Evolutionary conservation across 2,888 invertebrate species (phyloP).

Genomic region (Anodontia alba): DNA sequence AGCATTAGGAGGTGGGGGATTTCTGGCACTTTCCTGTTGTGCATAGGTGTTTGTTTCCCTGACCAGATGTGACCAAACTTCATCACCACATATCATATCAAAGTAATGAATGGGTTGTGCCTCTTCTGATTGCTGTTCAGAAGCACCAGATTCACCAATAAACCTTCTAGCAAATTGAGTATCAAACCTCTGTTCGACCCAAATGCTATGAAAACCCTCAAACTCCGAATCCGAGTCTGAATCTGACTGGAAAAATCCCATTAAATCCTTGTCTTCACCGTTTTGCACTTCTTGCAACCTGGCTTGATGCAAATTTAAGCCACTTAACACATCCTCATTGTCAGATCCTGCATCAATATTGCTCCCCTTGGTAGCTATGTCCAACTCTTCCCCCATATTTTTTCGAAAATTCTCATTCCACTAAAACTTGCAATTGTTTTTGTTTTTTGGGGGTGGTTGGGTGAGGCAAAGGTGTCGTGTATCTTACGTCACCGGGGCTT

Average conservation of each 20-base stretch:
- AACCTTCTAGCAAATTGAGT: neutral
- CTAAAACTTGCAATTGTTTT: too few species aligned
- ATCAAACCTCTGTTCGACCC: neutral
- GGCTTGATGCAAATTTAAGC: neutral
- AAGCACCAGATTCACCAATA: neutral
- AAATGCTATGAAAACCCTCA: constrained; percentile 2
- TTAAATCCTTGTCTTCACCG: neutral
- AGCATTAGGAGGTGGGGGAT: constrained; percentile 35
- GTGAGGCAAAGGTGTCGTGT: too few species aligned
- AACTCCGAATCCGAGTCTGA: neutral
- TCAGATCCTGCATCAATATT: neutral
- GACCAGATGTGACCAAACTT: constrained; percentile 13
- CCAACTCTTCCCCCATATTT: too few species aligned
- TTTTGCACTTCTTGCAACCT: neutral
- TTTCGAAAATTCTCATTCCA: too few species aligned
- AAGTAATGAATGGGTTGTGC: constrained; percentile 21
- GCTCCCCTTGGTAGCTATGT: neutral
- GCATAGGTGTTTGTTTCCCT: constrained; percentile 43
- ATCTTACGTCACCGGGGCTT: too few species aligned
- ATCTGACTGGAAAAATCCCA: neutral
- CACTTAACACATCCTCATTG: neutral
- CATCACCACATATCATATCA: constrained; percentile 15
- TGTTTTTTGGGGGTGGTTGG: too few species aligned
- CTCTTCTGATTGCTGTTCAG: constrained; percentile 16
- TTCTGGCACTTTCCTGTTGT: constrained; percentile 28